Percentiles rank a stretch among this genome's conserved stretches.
These are phyloP conservation scores for Epicauta chinensis DNA, from an alignment of 1,140 invertebrate genomes.

Conservation along the genomic window DNA sequence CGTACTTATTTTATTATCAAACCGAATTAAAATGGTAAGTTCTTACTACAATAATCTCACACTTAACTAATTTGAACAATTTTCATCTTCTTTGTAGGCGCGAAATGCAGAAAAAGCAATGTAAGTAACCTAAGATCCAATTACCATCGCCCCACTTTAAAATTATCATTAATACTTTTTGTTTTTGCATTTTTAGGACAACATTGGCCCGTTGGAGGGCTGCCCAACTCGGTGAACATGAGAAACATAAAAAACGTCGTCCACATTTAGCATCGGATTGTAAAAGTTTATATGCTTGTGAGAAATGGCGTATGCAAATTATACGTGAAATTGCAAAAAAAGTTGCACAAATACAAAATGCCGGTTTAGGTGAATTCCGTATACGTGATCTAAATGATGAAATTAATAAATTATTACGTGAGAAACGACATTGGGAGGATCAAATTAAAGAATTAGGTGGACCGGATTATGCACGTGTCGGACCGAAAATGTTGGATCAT, in stretches of 20 bases:
- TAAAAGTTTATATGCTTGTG: conserved; percentile 79
- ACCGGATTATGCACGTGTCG: conserved; percentile 86
- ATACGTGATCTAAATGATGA: conserved; percentile 98
- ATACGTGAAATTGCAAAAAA: conserved; percentile 96
- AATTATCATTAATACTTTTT: no score
- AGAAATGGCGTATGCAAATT: conserved; percentile 94
- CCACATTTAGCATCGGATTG: conserved; percentile 94
- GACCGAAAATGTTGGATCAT: conserved; percentile 91
- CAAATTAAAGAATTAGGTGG: conserved; percentile 94
- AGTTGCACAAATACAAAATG: conserved; percentile 99
- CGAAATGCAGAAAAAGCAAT: conserved; percentile 80
- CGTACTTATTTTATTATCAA: no score
- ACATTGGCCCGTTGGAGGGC: conserved; percentile 92
- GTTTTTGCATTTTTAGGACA: conserved; percentile 61
- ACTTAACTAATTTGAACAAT: no score
- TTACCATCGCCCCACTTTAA: no score
- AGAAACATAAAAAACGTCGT: conserved; percentile 71
- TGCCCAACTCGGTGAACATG: conserved; percentile 81
- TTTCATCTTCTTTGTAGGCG: no score
- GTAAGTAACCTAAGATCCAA: conserved; percentile 52
- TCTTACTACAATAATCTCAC: no score
- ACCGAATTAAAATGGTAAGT: no score
- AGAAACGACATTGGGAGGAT: conserved; percentile 96
- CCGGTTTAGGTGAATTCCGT: conserved; percentile 95
- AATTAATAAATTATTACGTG: conserved; percentile 95